Evolutionary conservation across 2,113 vertebrate species (phyloP), one percentile per base, ranked within the genome.

Genomic region (Scomber scombrus): DNA sequence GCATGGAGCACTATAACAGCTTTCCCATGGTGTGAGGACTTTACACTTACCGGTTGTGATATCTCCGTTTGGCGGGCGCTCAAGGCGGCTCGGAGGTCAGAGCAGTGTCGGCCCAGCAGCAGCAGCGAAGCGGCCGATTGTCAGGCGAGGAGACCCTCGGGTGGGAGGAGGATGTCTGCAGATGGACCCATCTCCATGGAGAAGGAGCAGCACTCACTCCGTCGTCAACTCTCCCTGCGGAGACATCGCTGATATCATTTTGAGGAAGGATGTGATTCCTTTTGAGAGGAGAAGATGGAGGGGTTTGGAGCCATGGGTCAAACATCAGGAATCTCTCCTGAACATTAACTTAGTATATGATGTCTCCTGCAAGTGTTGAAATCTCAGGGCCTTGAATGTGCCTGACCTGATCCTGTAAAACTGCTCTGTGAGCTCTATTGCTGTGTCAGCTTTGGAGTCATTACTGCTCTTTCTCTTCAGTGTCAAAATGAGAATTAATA

Each of bases 221-320:
- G 26, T 0, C 91, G 90, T 11, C 88, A 92, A 19, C 82, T 89
- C 0, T 94, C 94, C 62, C 90, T 95, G 67, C 74, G 92, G 49
- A 88, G 90, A 70, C 93, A 93, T 45, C 93, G 92, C 81, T 95
- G 88, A 95, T 50, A 60, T 77, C 69, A 57, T 4, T 78, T 56
- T 55, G 29, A 47, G 61, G 76, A 56, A 29, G 50, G 71, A 50
- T 29, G 7, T 15, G 19, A 55, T 49, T 54, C 12, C n/a, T 21
- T 12, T 11, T 11, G 26, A 50, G 43, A 49, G 57, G n/a, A 68
- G n/a, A 18, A 51, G 34, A 60, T 29, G n/a, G n/a, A 21, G 58
- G 4, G 71, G 60, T 73, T 62, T 34, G 19, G 55, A 63, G 2
- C 12, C 2, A 10, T 10, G n/a, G 16, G 40, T 31, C 19, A 29